phyloP scores from a whole-genome alignment of 2,113 vertebrate genomes.

The Dryoscopus gambensis region DNA sequence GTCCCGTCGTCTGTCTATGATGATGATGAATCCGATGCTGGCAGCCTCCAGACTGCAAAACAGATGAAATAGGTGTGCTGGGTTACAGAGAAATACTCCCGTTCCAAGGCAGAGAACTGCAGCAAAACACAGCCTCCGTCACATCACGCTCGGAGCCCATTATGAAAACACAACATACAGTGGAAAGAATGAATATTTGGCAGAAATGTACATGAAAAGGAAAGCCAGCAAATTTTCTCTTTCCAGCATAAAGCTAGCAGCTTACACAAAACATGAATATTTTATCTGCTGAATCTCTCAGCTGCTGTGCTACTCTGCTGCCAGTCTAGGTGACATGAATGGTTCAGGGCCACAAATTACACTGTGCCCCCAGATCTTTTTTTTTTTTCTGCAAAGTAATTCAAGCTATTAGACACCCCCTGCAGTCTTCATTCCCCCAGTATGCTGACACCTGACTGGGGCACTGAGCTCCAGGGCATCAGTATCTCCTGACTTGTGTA shows the following conservation, averaged over 20 bases:
- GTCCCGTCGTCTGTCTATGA: constrained; percentile 92
- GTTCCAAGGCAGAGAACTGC: neutral
- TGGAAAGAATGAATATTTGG: neutral
- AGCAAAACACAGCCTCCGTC: neutral
- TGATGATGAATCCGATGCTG: constrained; percentile 91
- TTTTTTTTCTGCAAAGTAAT: neutral
- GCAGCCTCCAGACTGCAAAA: constrained; percentile 88
- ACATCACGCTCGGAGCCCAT: neutral
- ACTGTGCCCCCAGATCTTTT: neutral
- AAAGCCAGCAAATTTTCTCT: neutral
- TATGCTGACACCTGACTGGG: neutral
- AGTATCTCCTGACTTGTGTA: neutral
- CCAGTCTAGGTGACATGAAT: neutral
- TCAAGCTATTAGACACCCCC: neutral
- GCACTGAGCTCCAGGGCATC: neutral
- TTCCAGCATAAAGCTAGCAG: neutral
- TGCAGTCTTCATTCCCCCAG: neutral
- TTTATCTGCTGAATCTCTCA: neutral
- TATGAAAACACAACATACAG: neutral
- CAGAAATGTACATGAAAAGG: neutral
- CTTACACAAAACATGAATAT: neutral
- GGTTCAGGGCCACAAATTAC: neutral
- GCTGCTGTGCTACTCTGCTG: neutral
- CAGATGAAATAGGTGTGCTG: neutral
- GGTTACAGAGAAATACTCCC: neutral